Evolutionary conservation across 2,113 vertebrate genomes (phyloP).

Genomic region (Apteryx mantelli): DNA sequence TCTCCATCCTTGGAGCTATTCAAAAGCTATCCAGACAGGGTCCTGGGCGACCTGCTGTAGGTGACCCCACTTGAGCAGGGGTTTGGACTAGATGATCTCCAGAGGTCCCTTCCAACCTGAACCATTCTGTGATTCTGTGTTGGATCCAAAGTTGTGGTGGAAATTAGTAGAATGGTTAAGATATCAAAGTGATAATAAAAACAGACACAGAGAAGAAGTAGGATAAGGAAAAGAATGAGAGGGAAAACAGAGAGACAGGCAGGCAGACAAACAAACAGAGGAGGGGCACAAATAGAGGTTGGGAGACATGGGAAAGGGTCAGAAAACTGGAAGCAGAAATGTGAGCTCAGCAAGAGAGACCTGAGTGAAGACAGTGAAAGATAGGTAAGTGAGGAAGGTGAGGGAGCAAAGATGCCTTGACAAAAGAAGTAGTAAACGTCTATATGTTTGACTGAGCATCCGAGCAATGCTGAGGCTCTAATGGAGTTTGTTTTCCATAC

Average conservation of each 20-base stretch:
- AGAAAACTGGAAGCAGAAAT: not conserved
- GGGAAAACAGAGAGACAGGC: not conserved
- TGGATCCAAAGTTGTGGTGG: not conserved
- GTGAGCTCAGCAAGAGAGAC: not conserved
- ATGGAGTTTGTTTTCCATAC: too few relatives aligned
- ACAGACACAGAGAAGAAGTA: too few relatives aligned
- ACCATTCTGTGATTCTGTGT: too few relatives aligned
- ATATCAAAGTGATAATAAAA: too few relatives aligned
- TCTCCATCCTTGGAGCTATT: too few relatives aligned
- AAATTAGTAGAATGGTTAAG: not conserved
- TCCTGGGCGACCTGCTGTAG: too few relatives aligned
- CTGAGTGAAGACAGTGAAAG: not conserved
- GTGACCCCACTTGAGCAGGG: too few relatives aligned
- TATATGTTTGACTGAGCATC: not conserved
- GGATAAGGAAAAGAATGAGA: too few relatives aligned
- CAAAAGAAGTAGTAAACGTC: not conserved
- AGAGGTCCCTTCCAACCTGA: too few relatives aligned
- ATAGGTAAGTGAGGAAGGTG: not conserved
- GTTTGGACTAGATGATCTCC: too few relatives aligned
- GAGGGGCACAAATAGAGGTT: not conserved
- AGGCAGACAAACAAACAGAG: not conserved
- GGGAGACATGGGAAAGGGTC: not conserved
- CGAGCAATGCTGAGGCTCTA: not conserved
- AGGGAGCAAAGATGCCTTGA: not conserved
- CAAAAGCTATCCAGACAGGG: too few relatives aligned